Evolutionary conservation across 2,113 vertebrate genomes (phyloP).

Genomic region (Python bivittatus): DNA sequence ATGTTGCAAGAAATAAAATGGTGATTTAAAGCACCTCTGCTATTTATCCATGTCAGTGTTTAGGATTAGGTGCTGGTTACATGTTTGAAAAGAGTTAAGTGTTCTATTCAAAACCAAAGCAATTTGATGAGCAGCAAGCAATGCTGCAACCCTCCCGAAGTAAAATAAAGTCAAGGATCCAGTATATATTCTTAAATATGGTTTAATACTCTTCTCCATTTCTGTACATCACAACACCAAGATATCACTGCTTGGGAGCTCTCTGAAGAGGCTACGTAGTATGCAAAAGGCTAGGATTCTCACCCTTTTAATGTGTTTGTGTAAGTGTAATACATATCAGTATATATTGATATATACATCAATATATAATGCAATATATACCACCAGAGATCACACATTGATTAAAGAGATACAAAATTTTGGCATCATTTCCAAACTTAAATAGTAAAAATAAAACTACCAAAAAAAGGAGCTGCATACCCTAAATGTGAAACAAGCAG

Average conservation of each 20-base stretch:
- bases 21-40: not conserved
- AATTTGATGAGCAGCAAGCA: not conserved
- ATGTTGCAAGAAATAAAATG: not conserved
- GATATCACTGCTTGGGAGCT: conserved; percentile 84
- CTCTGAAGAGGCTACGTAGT: conserved; percentile 84
- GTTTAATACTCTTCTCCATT: conserved; percentile 91
- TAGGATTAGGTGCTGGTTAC: not conserved
- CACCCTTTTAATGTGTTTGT: conserved; percentile 76
- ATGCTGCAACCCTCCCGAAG: not conserved
- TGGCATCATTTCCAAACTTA: conserved; percentile 89
- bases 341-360: conserved; percentile 87
- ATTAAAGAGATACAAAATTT: conserved; percentile 89
- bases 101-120: not conserved
- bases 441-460: conserved; percentile 88
- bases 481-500: conserved; percentile 84
- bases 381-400: conserved; percentile 85
- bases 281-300: conserved; percentile 77
- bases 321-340: conserved; percentile 84
- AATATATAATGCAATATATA: conserved; percentile 89
- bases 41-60: not conserved
- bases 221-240: conserved; percentile 91
- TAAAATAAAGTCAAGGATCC: conserved; percentile 71
- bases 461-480: conserved; percentile 84
- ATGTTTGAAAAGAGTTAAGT: not conserved
- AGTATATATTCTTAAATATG: conserved; percentile 86